Evolutionary conservation across 2,888 invertebrate genomes (phyloP), one percentile per base, ranked within the genome.

Genomic region (Hesperia comma): DNA sequence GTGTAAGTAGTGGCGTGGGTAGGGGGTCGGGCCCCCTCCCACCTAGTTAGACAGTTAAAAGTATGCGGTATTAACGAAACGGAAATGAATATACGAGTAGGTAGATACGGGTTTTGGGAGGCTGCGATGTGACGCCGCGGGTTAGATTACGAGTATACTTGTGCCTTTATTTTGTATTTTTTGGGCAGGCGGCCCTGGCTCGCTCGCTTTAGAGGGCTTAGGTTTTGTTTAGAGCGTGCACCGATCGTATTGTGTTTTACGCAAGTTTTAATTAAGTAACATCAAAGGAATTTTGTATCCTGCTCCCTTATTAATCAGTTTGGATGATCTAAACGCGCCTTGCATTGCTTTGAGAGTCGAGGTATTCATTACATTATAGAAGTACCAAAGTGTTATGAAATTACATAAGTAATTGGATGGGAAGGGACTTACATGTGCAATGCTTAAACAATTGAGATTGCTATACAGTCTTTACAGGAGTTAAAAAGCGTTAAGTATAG

Each of bases 31-130:
- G 61, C 70, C 68, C 70, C 74, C 72, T 68, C 71, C 79, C 85
- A 87, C 91, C 91, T 92, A 92, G 92, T 92, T 92, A 92, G 92
- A 91, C 92, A 92, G 92, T 92, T 92, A 92, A 92, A 92, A 92
- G 92, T 92, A 92, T 92, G 92, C 92, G 92, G 92, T 91, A 92
- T 92, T 92, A 92, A 92, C 92, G 85, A 85, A 89, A 91, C 92
- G 92, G 92, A 92, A 92, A 92, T 92, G 92, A 92, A 92, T 92
- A 90, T 90, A 92, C 89, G 90, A 85, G 90, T 88, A 87, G 86
- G 85, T 84, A 84, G 81, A 68, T 76, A 73, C 72, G 75, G 73
- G 84, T 79, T 89, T 90, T 76, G 84, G 88, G 92, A 90, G 87
- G 90, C 90, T 89, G 88, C 80, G 72, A 69, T 71, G 89, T 83